Conservation (phyloP, 2,888 invertebrate species). For the Eupithecia subumbrata region DNA sequence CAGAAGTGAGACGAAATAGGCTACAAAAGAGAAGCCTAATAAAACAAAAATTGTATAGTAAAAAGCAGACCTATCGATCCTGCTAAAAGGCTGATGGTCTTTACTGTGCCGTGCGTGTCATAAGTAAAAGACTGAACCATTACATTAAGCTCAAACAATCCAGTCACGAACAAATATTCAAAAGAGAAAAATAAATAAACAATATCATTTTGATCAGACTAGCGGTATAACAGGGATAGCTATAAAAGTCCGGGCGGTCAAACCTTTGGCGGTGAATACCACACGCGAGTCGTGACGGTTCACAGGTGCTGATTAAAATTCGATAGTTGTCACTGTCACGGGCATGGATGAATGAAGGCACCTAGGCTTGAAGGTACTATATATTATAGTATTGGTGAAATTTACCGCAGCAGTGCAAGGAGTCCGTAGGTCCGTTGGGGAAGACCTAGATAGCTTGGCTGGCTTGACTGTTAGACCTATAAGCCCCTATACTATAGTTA, state of each 20-base stretch:
- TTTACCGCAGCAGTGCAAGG: background rate
- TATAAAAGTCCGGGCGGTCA: slow-evolving; percentile 37
- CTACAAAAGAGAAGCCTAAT: background rate
- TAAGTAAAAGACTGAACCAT: background rate
- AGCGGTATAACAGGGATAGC: slow-evolving; percentile 3
- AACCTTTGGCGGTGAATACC: slow-evolving; percentile 48
- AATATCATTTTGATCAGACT: slow-evolving; percentile 21
- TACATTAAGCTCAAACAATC: background rate
- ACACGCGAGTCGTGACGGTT: slow-evolving; percentile 33
- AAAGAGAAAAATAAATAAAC: background rate
- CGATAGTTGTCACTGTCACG: slow-evolving; percentile 29
- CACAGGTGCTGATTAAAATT: slow-evolving; percentile 38
- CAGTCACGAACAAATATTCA: slow-evolving; percentile 2
- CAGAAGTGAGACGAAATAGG: background rate
- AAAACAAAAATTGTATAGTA: background rate
- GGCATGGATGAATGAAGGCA: background rate
- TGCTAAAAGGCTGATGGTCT: background rate
- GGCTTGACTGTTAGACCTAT: background rate
- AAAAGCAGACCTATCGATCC: background rate
- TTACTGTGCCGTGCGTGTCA: background rate
- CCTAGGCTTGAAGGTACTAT: background rate
- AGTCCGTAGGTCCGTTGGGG: background rate
- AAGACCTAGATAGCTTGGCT: background rate
- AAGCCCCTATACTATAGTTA: too few species aligned
- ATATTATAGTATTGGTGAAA: background rate